Base-by-base conservation (phyloP, 2,113 vertebrate genomes). In the Castor canadensis region DNA sequence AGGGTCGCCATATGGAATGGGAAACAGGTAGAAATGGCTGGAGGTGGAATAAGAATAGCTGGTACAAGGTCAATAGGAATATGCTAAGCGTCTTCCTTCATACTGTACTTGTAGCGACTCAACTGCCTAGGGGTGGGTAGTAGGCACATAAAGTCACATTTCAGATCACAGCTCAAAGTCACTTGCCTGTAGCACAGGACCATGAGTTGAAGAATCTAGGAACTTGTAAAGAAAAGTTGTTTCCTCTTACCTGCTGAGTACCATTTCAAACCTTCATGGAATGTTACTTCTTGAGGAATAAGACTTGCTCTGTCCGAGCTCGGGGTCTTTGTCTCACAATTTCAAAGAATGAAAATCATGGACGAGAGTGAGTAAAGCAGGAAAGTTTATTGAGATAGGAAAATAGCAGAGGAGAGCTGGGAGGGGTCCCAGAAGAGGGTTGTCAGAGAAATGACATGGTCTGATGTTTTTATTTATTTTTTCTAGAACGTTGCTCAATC, bases 111-210 rank as follows among this genome's bases (percentile, higher is more conserved):
- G n/a, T 19, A 75, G 80, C 45, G 58, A 2, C n/a, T 16, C 43
- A 24, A 5, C 9, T 4, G 0, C 16, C 4, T 69, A 52, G 17
- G 49, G 6, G 28, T 38, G 3, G 16, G 2, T 13, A 6, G 0
- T 9, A 9, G 16, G 10, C 9, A 45, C 66, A 35, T 28, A 13
- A 87, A 17, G 9, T 58, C 72, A 72, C 35, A 26, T 90, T 93
- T 67, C 66, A 56, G 22, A 89, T 71, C 75, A 35, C 17, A 93
- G 32, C 32, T 66, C 54, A 40, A 30, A n/a, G 45, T n/a, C 38
- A 62, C 22, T 77, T 54, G 81, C 19, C 11, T 15, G 1, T 17
- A 62, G 22, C 71, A 91, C 77, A 30, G 1, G 10, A 58, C 11
- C 64, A 7, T 26, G 28, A 84, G 7, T 71, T 81, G 38, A 62